phyloP scores from a whole-genome alignment of 1,140 invertebrate species.

The Doryteuthis pealeii region DNA sequence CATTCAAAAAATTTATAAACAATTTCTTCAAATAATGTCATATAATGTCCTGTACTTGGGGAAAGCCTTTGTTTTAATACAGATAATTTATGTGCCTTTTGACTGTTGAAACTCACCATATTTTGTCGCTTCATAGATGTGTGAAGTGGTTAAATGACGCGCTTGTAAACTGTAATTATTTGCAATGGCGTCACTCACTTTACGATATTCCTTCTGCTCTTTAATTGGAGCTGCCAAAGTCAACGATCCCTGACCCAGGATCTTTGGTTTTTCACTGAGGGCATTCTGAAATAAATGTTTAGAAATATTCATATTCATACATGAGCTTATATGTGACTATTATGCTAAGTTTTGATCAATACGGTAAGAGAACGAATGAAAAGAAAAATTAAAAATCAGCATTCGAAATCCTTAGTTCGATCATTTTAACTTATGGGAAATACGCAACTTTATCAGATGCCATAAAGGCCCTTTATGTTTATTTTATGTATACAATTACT shows the following conservation, averaged over 20 bases:
- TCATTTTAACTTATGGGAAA: too few species aligned
- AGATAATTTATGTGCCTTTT: too few species aligned
- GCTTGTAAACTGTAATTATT: constrained; percentile 65
- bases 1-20: too few species aligned
- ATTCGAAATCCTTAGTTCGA: too few species aligned
- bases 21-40: too few species aligned
- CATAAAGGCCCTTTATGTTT: too few species aligned
- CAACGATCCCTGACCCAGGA: constrained; percentile 54
- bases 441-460: too few species aligned
- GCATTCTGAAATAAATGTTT: constrained; percentile 52
- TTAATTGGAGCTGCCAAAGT: constrained; percentile 57
- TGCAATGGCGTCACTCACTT: constrained; percentile 69
- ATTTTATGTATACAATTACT: too few species aligned
- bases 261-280: constrained; percentile 50
- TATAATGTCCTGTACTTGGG: too few species aligned
- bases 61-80: too few species aligned
- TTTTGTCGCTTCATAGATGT: constrained; percentile 59
- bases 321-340: background rate
- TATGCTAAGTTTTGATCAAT: background rate
- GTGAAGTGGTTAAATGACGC: constrained; percentile 61
- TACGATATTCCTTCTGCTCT: constrained; percentile 58
- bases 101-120: constrained; percentile 35
- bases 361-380: background rate
- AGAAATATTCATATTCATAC: background rate
- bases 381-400: background rate